These are phyloP conservation scores for Hoplias malabaricus DNA, from an alignment of 2,113 vertebrate genomes.

Conservation along the genomic window DNA sequence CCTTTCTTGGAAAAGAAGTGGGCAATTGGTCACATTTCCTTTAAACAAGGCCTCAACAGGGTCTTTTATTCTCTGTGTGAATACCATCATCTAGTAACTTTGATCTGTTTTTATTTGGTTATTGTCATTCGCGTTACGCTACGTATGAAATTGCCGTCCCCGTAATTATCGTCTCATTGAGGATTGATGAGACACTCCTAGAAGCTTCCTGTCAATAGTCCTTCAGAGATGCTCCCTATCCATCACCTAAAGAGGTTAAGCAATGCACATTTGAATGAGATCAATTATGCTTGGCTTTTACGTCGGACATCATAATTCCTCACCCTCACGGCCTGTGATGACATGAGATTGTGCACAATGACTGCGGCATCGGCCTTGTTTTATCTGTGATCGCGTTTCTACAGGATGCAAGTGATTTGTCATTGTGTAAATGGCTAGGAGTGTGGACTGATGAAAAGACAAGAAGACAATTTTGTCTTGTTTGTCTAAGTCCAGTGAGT, in stretches of 20 bases:
- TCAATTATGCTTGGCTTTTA: conserved; percentile 41
- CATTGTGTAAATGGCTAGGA: no score
- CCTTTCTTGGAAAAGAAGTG: background rate
- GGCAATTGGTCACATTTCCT: background rate
- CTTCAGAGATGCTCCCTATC: conserved; percentile 34
- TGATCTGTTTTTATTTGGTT: background rate
- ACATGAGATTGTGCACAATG: background rate
- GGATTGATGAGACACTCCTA: conserved; percentile 38
- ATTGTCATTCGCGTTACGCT: conserved; percentile 4
- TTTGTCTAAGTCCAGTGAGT: no score
- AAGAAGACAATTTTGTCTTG: no score
- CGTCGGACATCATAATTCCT: conserved; percentile 24
- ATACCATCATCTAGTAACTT: background rate
- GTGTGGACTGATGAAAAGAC: no score
- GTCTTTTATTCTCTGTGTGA: conserved; percentile 5
- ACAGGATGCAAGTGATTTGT: no score
- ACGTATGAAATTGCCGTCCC: conserved; percentile 31
- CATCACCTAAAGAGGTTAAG: conserved; percentile 52
- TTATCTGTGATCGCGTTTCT: background rate
- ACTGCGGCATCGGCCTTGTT: background rate
- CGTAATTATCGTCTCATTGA: conserved; percentile 32
- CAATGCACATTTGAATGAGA: conserved; percentile 53
- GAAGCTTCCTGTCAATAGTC: conserved; percentile 42
- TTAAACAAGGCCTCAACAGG: conserved; percentile 8
- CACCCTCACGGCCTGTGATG: background rate